phyloP scores from a whole-genome alignment of 2,888 invertebrate species.

The Lepidocyrtoides sp. region DNA sequence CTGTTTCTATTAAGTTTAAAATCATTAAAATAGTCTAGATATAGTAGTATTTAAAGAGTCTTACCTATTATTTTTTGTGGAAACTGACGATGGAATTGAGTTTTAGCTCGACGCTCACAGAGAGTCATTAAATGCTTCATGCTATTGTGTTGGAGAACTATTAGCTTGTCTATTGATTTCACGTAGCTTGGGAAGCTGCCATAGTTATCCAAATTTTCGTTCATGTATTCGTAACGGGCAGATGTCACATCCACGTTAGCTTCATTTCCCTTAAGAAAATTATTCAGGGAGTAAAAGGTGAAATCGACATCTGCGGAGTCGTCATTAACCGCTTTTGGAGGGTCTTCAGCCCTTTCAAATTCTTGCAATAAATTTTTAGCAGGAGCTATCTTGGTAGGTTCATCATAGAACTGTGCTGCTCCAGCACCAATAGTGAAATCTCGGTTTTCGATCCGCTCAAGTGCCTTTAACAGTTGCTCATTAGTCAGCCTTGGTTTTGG shows the following conservation, averaged over 20 bases:
- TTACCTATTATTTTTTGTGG: background rate
- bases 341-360: background rate
- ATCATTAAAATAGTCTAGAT: too few species aligned
- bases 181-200: too few species aligned
- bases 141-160: background rate
- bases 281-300: too few species aligned
- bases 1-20: too few species aligned
- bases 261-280: background rate
- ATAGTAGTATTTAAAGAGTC: background rate
- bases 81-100: background rate
- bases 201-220: too few species aligned
- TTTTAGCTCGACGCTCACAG: background rate
- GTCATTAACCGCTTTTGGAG: too few species aligned
- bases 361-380: background rate
- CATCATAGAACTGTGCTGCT: slow-evolving; percentile 17
- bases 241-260: background rate
- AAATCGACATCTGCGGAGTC: too few species aligned
- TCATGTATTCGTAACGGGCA: background rate
- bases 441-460: background rate
- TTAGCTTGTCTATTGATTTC: background rate
- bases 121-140: background rate
- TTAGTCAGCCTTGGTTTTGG: slow-evolving; percentile 5
- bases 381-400: background rate
- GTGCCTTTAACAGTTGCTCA: background rate
- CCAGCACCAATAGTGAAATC: slow-evolving; percentile 9